These are phyloP conservation scores for Melanargia galathea DNA, from an alignment of 2,888 invertebrate species.

Conservation along the genomic window DNA sequence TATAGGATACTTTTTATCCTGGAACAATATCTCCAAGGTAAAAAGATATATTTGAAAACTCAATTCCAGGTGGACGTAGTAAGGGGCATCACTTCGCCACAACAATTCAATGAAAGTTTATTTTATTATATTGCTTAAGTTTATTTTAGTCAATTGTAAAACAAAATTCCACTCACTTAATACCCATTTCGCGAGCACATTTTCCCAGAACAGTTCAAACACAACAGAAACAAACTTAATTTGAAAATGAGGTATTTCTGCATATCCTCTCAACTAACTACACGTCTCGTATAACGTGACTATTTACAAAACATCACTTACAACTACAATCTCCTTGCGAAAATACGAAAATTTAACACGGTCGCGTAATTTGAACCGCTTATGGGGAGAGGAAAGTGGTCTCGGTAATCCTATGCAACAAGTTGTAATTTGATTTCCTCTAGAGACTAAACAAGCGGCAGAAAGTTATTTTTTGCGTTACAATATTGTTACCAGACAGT, in stretches of 20 bases:
- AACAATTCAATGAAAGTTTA: too few relatives aligned
- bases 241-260: slow-evolving; percentile 41
- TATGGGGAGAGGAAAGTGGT: slow-evolving; percentile 46
- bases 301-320: slow-evolving; percentile 26
- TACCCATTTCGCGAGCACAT: slow-evolving; percentile 38
- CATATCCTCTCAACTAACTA: slow-evolving; percentile 40
- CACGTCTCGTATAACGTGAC: slow-evolving; percentile 35
- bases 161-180: slow-evolving; percentile 36
- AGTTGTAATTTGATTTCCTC: slow-evolving; percentile 47
- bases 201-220: slow-evolving; percentile 10
- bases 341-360: slow-evolving; percentile 38
- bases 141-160: neutral
- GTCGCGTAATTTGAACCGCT: slow-evolving; percentile 38
- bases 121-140: too few relatives aligned
- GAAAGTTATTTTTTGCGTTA: slow-evolving; percentile 28
- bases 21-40: too few relatives aligned
- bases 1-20: too few relatives aligned
- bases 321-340: slow-evolving; percentile 12
- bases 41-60: too few relatives aligned
- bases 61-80: too few relatives aligned
- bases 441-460: slow-evolving; percentile 39
- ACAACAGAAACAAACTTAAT: slow-evolving; percentile 39
- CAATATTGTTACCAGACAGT: too few relatives aligned
- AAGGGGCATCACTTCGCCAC: too few relatives aligned
- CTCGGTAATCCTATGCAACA: slow-evolving; percentile 44